Conservation (phyloP, 2,888 invertebrate species). For the Tridacna gigas region DNA sequence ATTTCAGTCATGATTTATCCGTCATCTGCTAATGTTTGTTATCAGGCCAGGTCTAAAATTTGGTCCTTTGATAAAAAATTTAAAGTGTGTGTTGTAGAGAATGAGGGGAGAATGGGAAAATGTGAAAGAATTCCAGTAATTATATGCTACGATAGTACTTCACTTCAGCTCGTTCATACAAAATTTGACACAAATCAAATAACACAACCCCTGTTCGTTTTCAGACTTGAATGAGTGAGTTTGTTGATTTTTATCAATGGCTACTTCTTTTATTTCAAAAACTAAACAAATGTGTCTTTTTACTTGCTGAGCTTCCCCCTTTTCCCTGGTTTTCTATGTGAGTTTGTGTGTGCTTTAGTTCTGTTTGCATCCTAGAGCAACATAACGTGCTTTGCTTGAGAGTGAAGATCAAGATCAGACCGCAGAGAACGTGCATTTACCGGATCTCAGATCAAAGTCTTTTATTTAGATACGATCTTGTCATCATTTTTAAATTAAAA, state of each 20-base stretch:
- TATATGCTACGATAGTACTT: conserved; percentile 23
- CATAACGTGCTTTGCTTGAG: no score
- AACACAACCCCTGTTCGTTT: conserved; percentile 20
- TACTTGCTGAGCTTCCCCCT: conserved; percentile 1
- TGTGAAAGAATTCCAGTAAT: conserved; percentile 16
- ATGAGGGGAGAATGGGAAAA: no score
- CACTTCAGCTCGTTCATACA: conserved; percentile 1
- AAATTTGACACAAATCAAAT: conserved; percentile 24
- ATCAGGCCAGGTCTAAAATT: no score
- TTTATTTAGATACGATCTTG: no score
- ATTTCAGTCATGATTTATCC: background rate
- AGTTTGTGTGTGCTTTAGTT: background rate
- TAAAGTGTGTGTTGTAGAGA: no score
- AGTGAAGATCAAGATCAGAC: no score
- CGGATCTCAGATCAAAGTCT: no score
- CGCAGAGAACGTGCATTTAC: no score
- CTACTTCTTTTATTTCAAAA: conserved; percentile 17
- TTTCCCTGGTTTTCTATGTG: background rate
- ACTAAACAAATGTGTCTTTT: conserved; percentile 26
- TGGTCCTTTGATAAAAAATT: no score
- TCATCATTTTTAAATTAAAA: no score
- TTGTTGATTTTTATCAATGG: conserved; percentile 29
- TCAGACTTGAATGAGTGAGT: background rate
- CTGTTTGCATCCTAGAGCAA: no score
- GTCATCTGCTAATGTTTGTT: background rate